Evolutionary conservation across 2,797 vertebrate species (phyloP).

Genomic region (Cryptoblepharus egeriae): DNA sequence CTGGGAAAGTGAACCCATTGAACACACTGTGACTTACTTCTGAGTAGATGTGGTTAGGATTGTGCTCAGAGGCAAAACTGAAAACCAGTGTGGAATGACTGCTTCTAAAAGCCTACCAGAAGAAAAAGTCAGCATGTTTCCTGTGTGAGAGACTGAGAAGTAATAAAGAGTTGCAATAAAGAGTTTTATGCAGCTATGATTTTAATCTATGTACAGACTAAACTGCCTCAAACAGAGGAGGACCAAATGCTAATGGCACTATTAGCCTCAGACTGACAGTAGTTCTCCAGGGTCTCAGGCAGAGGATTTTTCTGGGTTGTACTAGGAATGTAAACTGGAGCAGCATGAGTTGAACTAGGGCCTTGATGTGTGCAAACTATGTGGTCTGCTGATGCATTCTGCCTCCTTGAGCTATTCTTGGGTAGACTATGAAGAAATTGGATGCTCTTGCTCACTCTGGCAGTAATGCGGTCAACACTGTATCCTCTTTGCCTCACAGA

Average conservation of each 20-base stretch:
- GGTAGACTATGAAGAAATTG: not conserved
- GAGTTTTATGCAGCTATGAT: not conserved
- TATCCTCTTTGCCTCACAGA: conserved; percentile 68
- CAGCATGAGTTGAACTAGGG: not conserved
- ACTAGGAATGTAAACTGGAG: not conserved
- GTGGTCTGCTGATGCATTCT: not conserved
- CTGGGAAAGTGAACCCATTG: too few species aligned
- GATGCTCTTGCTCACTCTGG: not conserved
- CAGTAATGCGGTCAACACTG: not conserved
- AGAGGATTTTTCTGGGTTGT: not conserved
- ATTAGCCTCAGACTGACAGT: not conserved
- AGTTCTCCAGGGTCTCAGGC: not conserved
- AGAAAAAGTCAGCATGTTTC: not conserved
- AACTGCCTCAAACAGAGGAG: not conserved
- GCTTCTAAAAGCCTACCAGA: too few species aligned
- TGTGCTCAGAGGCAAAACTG: too few species aligned
- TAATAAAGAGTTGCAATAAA: too few species aligned
- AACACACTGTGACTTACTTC: too few species aligned
- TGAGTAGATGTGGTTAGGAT: too few species aligned
- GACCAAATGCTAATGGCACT: not conserved
- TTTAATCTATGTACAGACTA: not conserved
- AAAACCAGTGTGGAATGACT: too few species aligned
- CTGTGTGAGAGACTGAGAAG: not conserved
- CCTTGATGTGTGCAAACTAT: not conserved
- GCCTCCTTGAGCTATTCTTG: not conserved